Evolutionary conservation across 2,888 invertebrate species (phyloP).

Genomic region (Ormia ochracea): DNA sequence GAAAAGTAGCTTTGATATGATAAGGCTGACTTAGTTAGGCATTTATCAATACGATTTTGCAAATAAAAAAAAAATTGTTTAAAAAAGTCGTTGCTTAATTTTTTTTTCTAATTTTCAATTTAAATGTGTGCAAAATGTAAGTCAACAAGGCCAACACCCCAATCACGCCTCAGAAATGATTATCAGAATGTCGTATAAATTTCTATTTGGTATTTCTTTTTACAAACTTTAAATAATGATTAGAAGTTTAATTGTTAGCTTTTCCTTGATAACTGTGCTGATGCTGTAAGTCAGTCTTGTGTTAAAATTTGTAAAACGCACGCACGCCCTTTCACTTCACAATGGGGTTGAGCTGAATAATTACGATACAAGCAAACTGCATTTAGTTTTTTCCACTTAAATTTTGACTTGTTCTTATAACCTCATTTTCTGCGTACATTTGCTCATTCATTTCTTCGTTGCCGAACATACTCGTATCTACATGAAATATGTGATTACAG

Average conservation of each 20-base stretch:
- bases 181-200: neutral
- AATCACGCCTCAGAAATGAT: neutral
- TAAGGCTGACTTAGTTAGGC: neutral
- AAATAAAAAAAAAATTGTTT: too few species aligned
- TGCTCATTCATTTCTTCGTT: slow-evolving; percentile 2
- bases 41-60: neutral
- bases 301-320: neutral
- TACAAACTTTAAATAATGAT: neutral
- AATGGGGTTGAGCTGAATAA: slow-evolving; percentile 7
- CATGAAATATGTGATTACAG: slow-evolving; percentile 9
- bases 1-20: slow-evolving; percentile 40
- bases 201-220: neutral
- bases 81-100: too few species aligned
- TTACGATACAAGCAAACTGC: neutral
- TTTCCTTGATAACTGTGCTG: neutral
- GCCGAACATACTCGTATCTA: neutral
- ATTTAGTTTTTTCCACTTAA: slow-evolving; percentile 6
- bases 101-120: neutral
- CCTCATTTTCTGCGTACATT: slow-evolving; percentile 22
- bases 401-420: slow-evolving; percentile 28
- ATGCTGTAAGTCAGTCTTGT: neutral
- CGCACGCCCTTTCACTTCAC: slow-evolving; percentile 3
- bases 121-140: neutral
- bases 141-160: neutral
- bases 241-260: neutral